A percentile compares a stretch with the other conserved stretches of the same genome.
These are phyloP conservation scores for Eilema caniola DNA, from an alignment of 2,888 invertebrate genomes.

Conservation along the genomic window DNA sequence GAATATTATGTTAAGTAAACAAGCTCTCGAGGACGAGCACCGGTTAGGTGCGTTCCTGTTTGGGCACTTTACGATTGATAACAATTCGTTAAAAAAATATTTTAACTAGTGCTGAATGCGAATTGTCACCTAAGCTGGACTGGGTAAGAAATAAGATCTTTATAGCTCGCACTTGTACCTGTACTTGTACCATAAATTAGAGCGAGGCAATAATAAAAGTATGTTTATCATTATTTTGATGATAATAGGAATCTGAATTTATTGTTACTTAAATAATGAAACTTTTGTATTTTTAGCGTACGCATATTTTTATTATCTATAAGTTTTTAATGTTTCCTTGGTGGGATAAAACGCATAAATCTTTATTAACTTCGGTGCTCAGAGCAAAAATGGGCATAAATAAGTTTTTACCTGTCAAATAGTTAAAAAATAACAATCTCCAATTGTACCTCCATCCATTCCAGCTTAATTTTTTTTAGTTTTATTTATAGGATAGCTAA, in stretches of 20 bases:
- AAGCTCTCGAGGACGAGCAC: constrained; percentile 57
- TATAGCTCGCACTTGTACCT: background rate
- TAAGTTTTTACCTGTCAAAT: too few relatives aligned
- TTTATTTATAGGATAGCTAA: background rate
- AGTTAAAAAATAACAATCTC: background rate
- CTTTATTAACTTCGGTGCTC: too few relatives aligned
- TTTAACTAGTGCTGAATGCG: background rate
- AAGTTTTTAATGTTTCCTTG: too few relatives aligned
- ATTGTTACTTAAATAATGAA: too few relatives aligned
- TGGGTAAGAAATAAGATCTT: background rate
- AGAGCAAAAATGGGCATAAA: too few relatives aligned
- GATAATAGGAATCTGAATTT: too few relatives aligned
- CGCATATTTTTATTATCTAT: too few relatives aligned
- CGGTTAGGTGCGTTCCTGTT: constrained; percentile 28
- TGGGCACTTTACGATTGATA: constrained; percentile 23
- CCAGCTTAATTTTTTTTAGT: background rate
- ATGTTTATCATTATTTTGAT: too few relatives aligned
- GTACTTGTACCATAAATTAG: background rate
- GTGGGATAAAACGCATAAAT: too few relatives aligned
- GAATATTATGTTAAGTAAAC: constrained; percentile 74
- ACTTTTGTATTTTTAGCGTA: too few relatives aligned
- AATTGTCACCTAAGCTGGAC: background rate
- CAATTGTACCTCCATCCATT: background rate
- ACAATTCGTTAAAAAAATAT: background rate
- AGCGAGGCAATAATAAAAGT: too few relatives aligned